phyloP scores from a whole-genome alignment of 2,888 invertebrate genomes.

The Euproctis similis region DNA sequence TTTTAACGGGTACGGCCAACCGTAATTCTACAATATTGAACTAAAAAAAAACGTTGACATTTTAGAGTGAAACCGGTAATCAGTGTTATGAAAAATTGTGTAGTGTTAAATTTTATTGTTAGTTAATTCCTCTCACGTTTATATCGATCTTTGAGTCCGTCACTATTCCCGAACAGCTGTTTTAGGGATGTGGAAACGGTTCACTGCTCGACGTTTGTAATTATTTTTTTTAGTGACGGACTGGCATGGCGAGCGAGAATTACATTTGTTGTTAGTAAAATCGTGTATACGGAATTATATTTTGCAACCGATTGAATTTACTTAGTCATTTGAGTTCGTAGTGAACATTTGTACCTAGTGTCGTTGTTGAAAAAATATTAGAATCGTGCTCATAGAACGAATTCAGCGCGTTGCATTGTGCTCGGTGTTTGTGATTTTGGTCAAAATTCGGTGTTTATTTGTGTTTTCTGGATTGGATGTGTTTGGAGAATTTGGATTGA shows the following conservation, averaged over 20 bases:
- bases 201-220: constrained; percentile 15
- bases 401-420: constrained; percentile 21
- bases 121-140: constrained; percentile 39
- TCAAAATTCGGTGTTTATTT: constrained; percentile 37
- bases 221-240: constrained; percentile 11
- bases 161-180: constrained; percentile 62
- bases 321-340: too few species aligned
- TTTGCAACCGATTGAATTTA: too few species aligned
- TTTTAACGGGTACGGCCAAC: too few species aligned
- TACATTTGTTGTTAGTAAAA: too few species aligned
- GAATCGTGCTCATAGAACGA: constrained; percentile 11
- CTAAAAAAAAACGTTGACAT: constrained; percentile 21
- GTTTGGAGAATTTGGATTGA: constrained; percentile 44
- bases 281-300: too few species aligned
- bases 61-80: constrained; percentile 44
- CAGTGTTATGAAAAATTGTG: constrained; percentile 48
- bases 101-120: constrained; percentile 32
- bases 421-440: constrained; percentile 28
- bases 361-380: constrained; percentile 7
- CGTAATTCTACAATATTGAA: too few species aligned
- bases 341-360: constrained; percentile 9
- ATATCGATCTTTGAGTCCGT: constrained; percentile 63
- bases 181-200: constrained; percentile 48
- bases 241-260: too few species aligned
- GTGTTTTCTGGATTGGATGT: constrained; percentile 52